Percentiles rank a stretch among this genome's conserved stretches.
These are phyloP conservation scores for Syngnathoides biaculeatus DNA, from an alignment of 2,113 vertebrate genomes.

Conservation along the genomic window DNA sequence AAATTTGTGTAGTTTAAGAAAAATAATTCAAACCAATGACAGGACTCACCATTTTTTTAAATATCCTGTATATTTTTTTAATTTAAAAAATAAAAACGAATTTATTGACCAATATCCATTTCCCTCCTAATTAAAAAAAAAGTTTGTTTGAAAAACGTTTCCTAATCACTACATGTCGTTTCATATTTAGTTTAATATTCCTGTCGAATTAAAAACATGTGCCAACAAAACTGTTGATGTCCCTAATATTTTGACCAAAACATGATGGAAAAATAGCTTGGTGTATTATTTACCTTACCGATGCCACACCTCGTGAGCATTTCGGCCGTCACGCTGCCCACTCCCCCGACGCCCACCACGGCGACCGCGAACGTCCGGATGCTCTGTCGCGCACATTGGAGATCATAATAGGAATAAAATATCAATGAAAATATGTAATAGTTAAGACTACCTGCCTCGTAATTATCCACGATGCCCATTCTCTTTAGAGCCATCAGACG, in stretches of 20 bases:
- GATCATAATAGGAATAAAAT: not conserved
- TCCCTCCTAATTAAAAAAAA: too few species aligned
- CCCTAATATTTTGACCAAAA: not conserved
- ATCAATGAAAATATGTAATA: not conserved
- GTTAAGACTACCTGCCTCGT: slow-evolving; percentile 78
- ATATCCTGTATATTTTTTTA: too few species aligned
- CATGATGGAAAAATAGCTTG: slow-evolving; percentile 12
- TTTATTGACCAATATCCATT: too few species aligned
- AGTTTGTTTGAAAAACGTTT: too few species aligned
- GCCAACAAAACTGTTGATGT: too few species aligned
- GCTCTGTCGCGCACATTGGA: slow-evolving; percentile 75
- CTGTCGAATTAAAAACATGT: too few species aligned
- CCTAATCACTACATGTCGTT: too few species aligned
- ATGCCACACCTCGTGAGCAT: slow-evolving; percentile 99
- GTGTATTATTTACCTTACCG: slow-evolving; percentile 99
- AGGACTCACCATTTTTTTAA: too few species aligned
- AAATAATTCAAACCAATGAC: too few species aligned
- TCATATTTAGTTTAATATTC: too few species aligned
- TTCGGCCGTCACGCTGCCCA: slow-evolving; percentile 97
- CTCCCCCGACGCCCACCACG: slow-evolving; percentile 91
- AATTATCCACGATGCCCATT: slow-evolving; percentile 96
- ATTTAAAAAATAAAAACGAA: too few species aligned
- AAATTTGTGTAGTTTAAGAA: too few species aligned
- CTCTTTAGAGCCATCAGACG: slow-evolving; percentile 96
- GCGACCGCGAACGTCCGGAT: slow-evolving; percentile 88